Conservation (phyloP, 1,140 invertebrate genomes). For the Atta texana region DNA sequence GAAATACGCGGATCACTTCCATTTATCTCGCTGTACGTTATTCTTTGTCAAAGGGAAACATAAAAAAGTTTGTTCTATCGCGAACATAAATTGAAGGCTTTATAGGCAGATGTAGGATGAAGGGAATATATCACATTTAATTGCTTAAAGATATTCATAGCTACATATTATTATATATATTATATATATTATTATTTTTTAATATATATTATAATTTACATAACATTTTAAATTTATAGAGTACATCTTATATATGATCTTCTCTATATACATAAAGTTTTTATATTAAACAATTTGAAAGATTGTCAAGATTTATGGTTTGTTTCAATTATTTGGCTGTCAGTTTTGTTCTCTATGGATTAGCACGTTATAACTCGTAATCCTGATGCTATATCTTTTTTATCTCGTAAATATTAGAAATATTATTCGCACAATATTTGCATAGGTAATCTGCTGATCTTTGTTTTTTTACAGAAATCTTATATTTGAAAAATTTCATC, state of each 20-base stretch:
- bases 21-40: conserved; percentile 60
- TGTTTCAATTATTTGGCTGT: not conserved
- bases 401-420: conserved; percentile 5
- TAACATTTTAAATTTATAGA: not conserved
- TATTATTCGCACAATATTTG: not conserved
- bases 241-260: not conserved
- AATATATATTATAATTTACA: too few relatives aligned
- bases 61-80: conserved; percentile 50
- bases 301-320: not conserved
- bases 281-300: not conserved
- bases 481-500: conserved; percentile 16
- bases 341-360: not conserved
- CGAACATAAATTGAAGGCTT: conserved; percentile 43
- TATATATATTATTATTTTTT: conserved; percentile 8
- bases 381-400: not conserved
- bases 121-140: conserved; percentile 19
- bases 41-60: conserved; percentile 59
- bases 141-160: conserved; percentile 10
- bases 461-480: not conserved
- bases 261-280: not conserved
- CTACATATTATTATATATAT: conserved; percentile 7
- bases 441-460: not conserved
- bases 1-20: conserved; percentile 43
- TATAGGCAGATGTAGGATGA: not conserved
- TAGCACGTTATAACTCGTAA: not conserved